Percentiles rank a stretch among this genome's conserved stretches.
phyloP scores from a whole-genome alignment of 1,140 invertebrate species.

The Tetramorium simillimum region DNA sequence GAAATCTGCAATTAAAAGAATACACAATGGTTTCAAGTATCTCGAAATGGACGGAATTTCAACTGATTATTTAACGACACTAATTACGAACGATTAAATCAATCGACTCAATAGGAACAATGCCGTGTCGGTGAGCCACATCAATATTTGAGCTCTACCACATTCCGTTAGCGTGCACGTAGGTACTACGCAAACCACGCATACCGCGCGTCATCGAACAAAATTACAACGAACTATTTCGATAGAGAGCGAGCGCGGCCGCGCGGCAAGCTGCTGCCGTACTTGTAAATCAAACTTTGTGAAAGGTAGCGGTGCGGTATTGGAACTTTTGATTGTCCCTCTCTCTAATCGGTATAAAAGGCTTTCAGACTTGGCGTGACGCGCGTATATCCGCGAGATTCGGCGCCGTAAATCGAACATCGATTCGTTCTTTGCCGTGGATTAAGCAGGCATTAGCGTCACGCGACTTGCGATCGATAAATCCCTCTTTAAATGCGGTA shows the following conservation, averaged over 20 bases:
- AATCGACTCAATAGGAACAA: conserved; percentile 37
- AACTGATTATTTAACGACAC: conserved; percentile 20
- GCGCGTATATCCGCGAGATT: conserved; percentile 10
- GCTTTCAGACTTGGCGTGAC: conserved; percentile 2
- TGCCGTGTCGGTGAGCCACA: conserved; percentile 9
- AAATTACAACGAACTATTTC: conserved; percentile 48
- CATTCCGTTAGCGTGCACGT: neutral
- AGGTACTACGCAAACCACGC: conserved; percentile 4
- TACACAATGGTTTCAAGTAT: neutral
- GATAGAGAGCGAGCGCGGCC: neutral
- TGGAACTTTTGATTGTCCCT: conserved; percentile 39
- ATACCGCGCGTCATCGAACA: conserved; percentile 31
- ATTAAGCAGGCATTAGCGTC: conserved; percentile 34
- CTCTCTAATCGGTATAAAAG: conserved; percentile 33
- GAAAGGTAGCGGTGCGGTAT: conserved; percentile 6
- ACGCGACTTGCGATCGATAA: conserved; percentile 29
- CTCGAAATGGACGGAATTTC: neutral
- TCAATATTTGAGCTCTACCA: conserved; percentile 46
- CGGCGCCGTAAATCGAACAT: conserved; percentile 12
- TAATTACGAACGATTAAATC: conserved; percentile 51
- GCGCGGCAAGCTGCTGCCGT: neutral
- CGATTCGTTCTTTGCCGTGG: conserved; percentile 10
- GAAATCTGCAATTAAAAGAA: no score
- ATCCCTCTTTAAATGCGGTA: neutral
- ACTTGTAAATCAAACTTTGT: conserved; percentile 41